These are phyloP conservation scores for Athrips mouffetella DNA, from an alignment of 2,888 invertebrate species.

Conservation along the genomic window DNA sequence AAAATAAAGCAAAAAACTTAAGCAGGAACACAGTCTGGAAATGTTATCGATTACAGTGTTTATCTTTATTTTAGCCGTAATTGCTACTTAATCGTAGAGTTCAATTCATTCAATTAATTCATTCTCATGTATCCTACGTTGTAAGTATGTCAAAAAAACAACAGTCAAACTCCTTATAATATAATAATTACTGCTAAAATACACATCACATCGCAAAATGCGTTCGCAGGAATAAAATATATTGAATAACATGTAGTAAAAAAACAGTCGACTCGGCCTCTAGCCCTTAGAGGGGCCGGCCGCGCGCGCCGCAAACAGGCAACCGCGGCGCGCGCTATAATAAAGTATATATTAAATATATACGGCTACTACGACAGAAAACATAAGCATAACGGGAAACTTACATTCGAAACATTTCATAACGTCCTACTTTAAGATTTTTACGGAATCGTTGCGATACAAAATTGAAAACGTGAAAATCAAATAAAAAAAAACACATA, in stretches of 20 bases:
- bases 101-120: conserved; percentile 66
- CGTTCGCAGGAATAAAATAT: conserved; percentile 89
- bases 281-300: conserved; percentile 56
- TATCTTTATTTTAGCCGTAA: conserved; percentile 68
- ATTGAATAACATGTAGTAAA: conserved; percentile 82
- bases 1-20: conserved; percentile 77
- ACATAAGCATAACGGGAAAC: conserved; percentile 79
- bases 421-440: conserved; percentile 79
- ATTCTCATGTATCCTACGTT: conserved; percentile 72
- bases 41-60: conserved; percentile 72
- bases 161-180: conserved; percentile 79
- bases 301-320: conserved; percentile 74
- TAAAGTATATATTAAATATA: conserved; percentile 70
- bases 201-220: conserved; percentile 85
- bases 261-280: conserved; percentile 67
- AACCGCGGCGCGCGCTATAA: conserved; percentile 71
- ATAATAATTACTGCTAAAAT: conserved; percentile 80
- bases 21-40: conserved; percentile 77
- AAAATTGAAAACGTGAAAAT: conserved; percentile 78
- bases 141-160: conserved; percentile 79
- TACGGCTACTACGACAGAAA: conserved; percentile 70
- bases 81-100: conserved; percentile 61
- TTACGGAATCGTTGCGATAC: conserved; percentile 77
- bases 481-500: conserved; percentile 77
- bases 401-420: conserved; percentile 78